A percentile compares a stretch with the other conserved stretches of the same genome.
Evolutionary conservation across 1,140 invertebrate genomes (phyloP).

Genomic region (Holcopasites calliopsidis): DNA sequence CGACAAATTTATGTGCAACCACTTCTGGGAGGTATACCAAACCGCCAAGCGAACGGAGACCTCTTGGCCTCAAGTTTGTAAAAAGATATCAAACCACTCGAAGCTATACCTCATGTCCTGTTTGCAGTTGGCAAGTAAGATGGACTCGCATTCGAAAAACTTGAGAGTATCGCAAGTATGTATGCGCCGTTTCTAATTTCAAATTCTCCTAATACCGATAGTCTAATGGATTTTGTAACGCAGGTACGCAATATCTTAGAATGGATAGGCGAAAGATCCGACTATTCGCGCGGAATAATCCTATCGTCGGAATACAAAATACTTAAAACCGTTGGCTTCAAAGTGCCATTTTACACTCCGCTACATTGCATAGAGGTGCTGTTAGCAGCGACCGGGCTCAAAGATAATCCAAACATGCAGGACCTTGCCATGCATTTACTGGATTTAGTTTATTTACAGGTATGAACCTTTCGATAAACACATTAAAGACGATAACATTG

Average conservation of each 20-base stretch:
- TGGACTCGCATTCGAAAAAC: constrained; percentile 60
- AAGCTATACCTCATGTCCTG: constrained; percentile 67
- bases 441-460: constrained; percentile 69
- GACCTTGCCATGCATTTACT: constrained; percentile 54
- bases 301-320: constrained; percentile 66
- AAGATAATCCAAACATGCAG: constrained; percentile 48
- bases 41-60: not conserved
- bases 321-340: constrained; percentile 64
- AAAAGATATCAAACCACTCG: constrained; percentile 47
- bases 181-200: not conserved
- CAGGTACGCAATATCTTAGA: constrained; percentile 60
- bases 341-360: constrained; percentile 64
- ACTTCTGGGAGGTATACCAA: constrained; percentile 66
- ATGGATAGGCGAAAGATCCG: constrained; percentile 52
- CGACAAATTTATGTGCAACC: constrained; percentile 67
- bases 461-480: constrained; percentile 28
- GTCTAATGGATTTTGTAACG: not conserved
- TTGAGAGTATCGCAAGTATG: constrained; percentile 64
- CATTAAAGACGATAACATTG: not conserved
- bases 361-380: constrained; percentile 67
- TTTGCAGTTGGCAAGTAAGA: constrained; percentile 72
- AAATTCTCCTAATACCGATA: not conserved
- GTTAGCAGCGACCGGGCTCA: constrained; percentile 58
- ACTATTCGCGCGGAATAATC: constrained; percentile 54
- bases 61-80: constrained; percentile 41